Base-by-base conservation (phyloP, 2,888 invertebrate species). In the Cephus pygmeus region DNA sequence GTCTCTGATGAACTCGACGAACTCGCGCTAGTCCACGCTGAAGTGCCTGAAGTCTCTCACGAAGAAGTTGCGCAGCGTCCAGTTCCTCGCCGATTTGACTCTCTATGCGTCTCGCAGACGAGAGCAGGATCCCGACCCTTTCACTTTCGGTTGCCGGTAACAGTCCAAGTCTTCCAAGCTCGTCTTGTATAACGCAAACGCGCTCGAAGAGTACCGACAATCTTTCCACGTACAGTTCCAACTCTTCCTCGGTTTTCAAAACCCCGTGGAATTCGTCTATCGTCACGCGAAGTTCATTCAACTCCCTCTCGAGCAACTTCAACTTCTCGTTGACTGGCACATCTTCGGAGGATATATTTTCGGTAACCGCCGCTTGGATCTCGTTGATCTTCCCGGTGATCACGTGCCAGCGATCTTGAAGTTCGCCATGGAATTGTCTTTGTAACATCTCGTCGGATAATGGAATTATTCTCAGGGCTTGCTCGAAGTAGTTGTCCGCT, bases 391-490 rank as follows among this genome's bases (percentile, higher is more conserved):
- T 93, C 1, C 92, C 91, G 0, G 95, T 93, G 0, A 96, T 92
- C 34, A 93, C 93, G 76, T 93, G 93, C 96, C 97, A 97, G 82
- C 96, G 95, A 81, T 95, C 94, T 90, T 96, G 95, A 36, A 97
- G 92, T 84, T 96, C 95, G 0, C 94, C 94, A 88, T 96, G 95
- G 92, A 96, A 95, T 87, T 96, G 95, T 3, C 97, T 92, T 88
- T 97, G 97, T 0, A 95, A 92, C 94, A 95, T 95, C 92, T 97
- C 97, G 86, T 97, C 97, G 0, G 96, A 95, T n/a, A 97, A 93
- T 0, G 97, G 96, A 73, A 97, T 93, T 11, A 96, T 95, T 89
- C 95, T 94, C 79, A 97, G 90, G 0, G 97, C 95, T 85, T 95
- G 95, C 87, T 97, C 96, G 85, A 97, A 95, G 81, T 95, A 94